Evolutionary conservation across 2,797 vertebrate genomes (phyloP).

Genomic region (Onychomys arenicola): DNA sequence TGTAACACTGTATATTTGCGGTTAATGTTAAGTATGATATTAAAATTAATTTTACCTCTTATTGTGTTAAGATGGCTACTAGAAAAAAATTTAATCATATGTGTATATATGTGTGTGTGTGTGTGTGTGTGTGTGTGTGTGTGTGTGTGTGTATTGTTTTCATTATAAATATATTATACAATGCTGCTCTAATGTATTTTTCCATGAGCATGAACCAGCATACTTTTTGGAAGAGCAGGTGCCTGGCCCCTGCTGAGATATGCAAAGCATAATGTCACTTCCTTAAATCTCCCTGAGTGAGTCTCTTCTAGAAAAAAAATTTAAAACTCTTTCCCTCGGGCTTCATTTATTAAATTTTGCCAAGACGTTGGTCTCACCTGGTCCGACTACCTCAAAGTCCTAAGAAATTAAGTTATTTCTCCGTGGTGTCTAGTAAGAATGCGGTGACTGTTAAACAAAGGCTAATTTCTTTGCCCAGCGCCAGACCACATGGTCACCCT

Average conservation of each 20-base stretch:
- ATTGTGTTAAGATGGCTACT: neutral
- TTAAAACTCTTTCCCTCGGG: conserved; percentile 35
- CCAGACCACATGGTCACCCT: neutral
- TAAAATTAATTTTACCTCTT: neutral
- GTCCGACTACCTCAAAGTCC: neutral
- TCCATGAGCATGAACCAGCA: neutral
- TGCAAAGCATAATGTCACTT: neutral
- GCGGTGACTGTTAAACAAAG: neutral
- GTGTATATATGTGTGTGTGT: too few species aligned
- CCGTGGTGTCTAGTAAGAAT: neutral
- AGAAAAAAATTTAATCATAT: neutral
- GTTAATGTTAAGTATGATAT: neutral
- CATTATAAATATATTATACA: neutral
- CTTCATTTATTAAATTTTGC: neutral
- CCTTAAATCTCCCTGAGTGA: neutral
- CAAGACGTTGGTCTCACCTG: conserved; percentile 5
- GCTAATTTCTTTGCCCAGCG: neutral
- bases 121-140: too few species aligned
- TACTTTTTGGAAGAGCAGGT: neutral
- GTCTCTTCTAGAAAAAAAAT: neutral
- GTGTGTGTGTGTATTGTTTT: neutral
- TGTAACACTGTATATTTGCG: neutral
- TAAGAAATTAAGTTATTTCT: neutral
- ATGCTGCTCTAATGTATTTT: neutral
- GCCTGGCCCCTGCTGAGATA: neutral